phyloP scores from a whole-genome alignment of 2,113 vertebrate genomes.

The Actenoides lindsayi region DNA sequence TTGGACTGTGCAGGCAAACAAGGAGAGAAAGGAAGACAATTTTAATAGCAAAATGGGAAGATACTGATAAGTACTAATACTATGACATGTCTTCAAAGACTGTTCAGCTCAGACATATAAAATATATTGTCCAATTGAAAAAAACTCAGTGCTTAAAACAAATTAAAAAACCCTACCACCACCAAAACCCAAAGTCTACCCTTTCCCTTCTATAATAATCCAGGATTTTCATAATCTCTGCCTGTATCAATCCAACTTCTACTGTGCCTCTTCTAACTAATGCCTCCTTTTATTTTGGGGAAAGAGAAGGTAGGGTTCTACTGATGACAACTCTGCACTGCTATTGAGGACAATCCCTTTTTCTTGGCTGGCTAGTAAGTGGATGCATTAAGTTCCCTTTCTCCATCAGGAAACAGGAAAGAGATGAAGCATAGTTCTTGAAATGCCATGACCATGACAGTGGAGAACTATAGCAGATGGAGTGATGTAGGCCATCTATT shows the following conservation, averaged over 20 bases:
- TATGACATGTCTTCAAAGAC: neutral
- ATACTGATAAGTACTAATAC: neutral
- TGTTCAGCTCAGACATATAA: neutral
- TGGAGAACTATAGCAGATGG: neutral
- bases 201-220: neutral
- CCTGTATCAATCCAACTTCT: neutral
- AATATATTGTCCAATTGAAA: neutral
- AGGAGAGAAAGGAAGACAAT: neutral
- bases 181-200: neutral
- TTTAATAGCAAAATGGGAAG: neutral
- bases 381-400: neutral
- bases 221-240: neutral
- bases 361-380: neutral
- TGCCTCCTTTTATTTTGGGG: neutral
- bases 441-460: neutral
- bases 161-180: accelerated
- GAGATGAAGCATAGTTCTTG: neutral
- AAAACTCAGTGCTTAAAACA: neutral
- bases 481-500: neutral
- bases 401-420: neutral
- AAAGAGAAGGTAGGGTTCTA: neutral
- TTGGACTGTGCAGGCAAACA: neutral
- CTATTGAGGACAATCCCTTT: neutral
- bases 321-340: neutral
- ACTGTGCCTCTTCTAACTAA: neutral